Base-by-base conservation (phyloP, 1,140 invertebrate genomes). In the Eueides isabella region DNA sequence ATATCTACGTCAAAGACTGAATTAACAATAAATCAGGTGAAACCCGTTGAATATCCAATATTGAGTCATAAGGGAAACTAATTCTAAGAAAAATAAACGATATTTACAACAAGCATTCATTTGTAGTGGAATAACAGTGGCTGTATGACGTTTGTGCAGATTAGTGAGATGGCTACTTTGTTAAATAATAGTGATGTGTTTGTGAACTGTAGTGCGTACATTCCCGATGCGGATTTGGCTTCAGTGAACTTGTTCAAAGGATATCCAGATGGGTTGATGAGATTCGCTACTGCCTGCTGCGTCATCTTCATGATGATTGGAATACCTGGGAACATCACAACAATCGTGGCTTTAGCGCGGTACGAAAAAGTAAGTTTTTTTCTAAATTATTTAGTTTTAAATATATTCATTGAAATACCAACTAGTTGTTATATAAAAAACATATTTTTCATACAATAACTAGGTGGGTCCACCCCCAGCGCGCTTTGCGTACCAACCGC, bases 291-390 rank as follows among this genome's bases (percentile, higher is more conserved):
- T 14, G 90, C 94, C 62, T 96, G 95, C 80, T 97, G 97, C 88
- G 86, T 96, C 2, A 85, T 97, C 3, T 97, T 97, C 90, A 97
- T 97, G 93, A 85, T 97, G 72, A 92, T 97, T 63, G 97, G 97
- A 12, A 96, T 97, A 28, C 96, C 97, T 14, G 97, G 96, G 1
- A 97, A 97, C 86, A 91, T 97, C 26, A 95, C 97, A 80, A 97
- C 97, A 19, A 96, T 97, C 66, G 91, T 96, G 5, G 96, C 97
- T 0, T 93, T 97, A 14, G 95, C 96, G 31, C 94, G 96, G 7
- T 97, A 96, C 71, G 96, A 96, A 92, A 97, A 97, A 94, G 96
- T 97, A 87, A 93, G 93, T 78, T 76, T 41, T 48, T 63, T 19
- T 71, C 12, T 67, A n/a, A 23, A 23, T 61, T 64, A 28, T 38